phyloP scores from a whole-genome alignment of 1,140 invertebrate species.

The Leptopilina clavipes region DNA sequence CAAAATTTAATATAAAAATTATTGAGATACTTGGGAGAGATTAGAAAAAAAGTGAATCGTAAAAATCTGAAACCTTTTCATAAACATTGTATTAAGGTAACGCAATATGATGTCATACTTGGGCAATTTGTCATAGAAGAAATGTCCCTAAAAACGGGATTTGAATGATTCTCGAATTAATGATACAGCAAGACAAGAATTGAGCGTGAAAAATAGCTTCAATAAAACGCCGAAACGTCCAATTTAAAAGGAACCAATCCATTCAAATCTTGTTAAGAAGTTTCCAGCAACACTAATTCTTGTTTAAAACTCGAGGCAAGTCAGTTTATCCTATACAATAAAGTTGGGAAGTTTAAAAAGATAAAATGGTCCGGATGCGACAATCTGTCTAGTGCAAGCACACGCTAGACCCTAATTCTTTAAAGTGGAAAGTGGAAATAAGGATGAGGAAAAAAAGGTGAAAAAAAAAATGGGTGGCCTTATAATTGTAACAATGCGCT shows the following conservation, averaged over 20 bases:
- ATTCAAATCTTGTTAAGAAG: constrained; percentile 26
- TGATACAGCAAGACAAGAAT: neutral
- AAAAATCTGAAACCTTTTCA: too few species aligned
- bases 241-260: constrained; percentile 27
- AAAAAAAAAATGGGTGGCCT: constrained; percentile 27
- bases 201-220: neutral
- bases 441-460: constrained; percentile 20
- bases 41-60: too few species aligned
- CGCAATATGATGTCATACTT: too few species aligned
- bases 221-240: neutral
- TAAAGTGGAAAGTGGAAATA: constrained; percentile 42
- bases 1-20: too few species aligned
- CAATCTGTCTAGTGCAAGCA: constrained; percentile 28
- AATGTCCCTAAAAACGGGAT: too few species aligned
- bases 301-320: constrained; percentile 24
- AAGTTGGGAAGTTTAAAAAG: constrained; percentile 20
- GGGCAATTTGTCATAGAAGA: too few species aligned
- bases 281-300: neutral
- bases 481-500: constrained; percentile 59
- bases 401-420: constrained; percentile 25
- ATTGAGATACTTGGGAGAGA: too few species aligned
- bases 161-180: neutral
- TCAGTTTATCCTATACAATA: constrained; percentile 6
- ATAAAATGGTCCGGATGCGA: constrained; percentile 37
- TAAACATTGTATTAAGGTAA: too few species aligned